Percentiles rank a stretch among this genome's conserved stretches.
Evolutionary conservation across 1,140 invertebrate genomes (phyloP).

Genomic region (Drosophila auraria): DNA sequence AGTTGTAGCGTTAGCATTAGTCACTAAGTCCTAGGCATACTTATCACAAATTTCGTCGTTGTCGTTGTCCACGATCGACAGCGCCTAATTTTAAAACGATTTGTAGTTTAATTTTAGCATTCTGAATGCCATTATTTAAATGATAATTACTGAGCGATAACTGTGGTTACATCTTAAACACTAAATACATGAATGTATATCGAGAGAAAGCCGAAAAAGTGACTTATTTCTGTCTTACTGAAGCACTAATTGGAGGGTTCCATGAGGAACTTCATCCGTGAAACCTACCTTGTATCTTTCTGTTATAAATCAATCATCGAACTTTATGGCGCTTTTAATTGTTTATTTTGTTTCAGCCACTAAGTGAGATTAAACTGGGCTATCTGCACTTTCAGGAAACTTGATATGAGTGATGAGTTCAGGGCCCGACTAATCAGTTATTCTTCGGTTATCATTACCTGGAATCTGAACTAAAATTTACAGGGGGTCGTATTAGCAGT

Average conservation of each 20-base stretch:
- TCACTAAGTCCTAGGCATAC: conserved; percentile 53
- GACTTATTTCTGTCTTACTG: background rate
- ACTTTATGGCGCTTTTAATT: too few relatives aligned
- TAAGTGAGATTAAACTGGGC: background rate
- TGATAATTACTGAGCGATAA: conserved; percentile 77
- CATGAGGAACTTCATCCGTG: too few relatives aligned
- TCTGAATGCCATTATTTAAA: conserved; percentile 83
- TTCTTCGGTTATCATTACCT: background rate
- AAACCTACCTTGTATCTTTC: background rate
- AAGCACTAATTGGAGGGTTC: too few relatives aligned
- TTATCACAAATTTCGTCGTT: conserved; percentile 37
- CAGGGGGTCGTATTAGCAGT: background rate
- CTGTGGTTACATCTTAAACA: conserved; percentile 73
- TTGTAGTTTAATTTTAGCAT: conserved; percentile 79
- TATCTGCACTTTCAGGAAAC: background rate
- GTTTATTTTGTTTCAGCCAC: background rate
- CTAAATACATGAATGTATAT: conserved; percentile 58
- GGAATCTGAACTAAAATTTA: background rate
- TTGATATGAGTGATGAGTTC: background rate
- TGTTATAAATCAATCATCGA: background rate
- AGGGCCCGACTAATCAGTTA: conserved; percentile 7
- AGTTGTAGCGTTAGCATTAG: conserved; percentile 47
- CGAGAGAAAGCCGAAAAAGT: conserved; percentile 8
- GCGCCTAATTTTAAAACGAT: conserved; percentile 57
- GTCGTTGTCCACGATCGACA: conserved; percentile 11